These are phyloP conservation scores for Dasypus novemcinctus DNA, from an alignment of 2,113 vertebrate species.

Conservation along the genomic window DNA sequence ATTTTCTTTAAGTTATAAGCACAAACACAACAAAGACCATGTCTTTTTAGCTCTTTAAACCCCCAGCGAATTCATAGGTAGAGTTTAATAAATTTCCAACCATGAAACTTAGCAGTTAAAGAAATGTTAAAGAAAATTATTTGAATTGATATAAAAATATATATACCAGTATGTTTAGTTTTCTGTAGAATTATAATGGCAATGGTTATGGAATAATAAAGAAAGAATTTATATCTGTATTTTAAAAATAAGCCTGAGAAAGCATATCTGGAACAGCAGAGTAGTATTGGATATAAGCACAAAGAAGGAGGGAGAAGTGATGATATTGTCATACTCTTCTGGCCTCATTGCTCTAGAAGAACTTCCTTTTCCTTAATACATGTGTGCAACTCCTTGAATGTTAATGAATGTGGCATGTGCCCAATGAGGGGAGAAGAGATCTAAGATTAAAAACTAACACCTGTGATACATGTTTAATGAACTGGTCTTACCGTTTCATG, in stretches of 20 bases:
- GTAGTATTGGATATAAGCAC: background rate
- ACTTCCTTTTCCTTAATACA: constrained; percentile 33
- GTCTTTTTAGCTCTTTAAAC: background rate
- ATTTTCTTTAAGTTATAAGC: background rate
- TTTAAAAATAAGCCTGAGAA: background rate
- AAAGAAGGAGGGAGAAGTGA: background rate
- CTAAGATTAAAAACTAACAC: constrained; percentile 57
- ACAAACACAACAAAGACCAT: background rate
- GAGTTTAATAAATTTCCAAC: background rate
- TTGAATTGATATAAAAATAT: constrained; percentile 14
- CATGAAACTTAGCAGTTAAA: constrained; percentile 7
- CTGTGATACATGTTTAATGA: constrained; percentile 42
- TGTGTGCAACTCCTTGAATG: background rate
- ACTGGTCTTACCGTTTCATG: background rate
- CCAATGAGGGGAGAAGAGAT: constrained; percentile 58
- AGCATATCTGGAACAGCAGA: background rate
- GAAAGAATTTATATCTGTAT: background rate
- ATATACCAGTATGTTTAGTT: background rate
- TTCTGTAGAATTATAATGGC: constrained; percentile 3
- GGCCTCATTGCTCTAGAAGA: constrained; percentile 39
- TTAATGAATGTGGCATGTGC: constrained; percentile 47
- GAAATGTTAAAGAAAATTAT: constrained; percentile 27
- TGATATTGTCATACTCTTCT: background rate
- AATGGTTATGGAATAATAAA: background rate
- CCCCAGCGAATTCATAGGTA: background rate